Evolutionary conservation across 2,888 invertebrate species (phyloP), one percentile per base, ranked within the genome.

Genomic region (Platycnemis pennipes): DNA sequence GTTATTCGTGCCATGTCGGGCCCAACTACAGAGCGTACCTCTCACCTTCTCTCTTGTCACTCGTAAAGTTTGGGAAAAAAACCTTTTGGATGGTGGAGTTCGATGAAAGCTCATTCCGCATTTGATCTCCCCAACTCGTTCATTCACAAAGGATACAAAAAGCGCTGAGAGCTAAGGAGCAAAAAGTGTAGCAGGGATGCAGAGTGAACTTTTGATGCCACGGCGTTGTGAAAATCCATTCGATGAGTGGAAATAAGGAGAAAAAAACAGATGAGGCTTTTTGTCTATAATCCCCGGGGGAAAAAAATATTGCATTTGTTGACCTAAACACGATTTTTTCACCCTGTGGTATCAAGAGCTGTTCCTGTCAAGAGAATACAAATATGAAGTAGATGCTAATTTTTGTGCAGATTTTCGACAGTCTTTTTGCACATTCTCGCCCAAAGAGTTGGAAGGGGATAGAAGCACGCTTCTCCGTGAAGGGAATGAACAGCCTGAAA

Each of bases 321-420:
- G 3, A 2, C 11, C 77, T 11, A 4, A 31, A 2, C 77, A 63
- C n/a, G n/a, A 7, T 37, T 69, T 77, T 77, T 77, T 16, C 77
- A 8, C 77, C 31, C 26, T 77, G 7, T 31, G 31, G 77, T 37
- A 77, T 77, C 31, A 37, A 37, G 22, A 77, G 77, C 77, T 77
- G 0, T 37, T 37, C 77, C 8, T 37, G 77, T 77, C 77, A 77
- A 37, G 77, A 37, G 31, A 37, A 11, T 3, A 37, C 77, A 77
- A 37, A 77, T 77, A 77, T 77, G 77, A 77, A 77, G 77, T 77
- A 37, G 37, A 77, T 77, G 77, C 77, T 77, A 77, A 77, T 77
- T 77, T 77, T 77, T 77, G 37, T 13, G 77, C 16, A 11, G 13
- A 8, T 37, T 77, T 77, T 26, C 31, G 31, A 77, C 8, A 11